Evolutionary conservation across 1,140 invertebrate species (phyloP), one percentile per base, ranked within the genome.

Genomic region (Diploscapter pachys): DNA sequence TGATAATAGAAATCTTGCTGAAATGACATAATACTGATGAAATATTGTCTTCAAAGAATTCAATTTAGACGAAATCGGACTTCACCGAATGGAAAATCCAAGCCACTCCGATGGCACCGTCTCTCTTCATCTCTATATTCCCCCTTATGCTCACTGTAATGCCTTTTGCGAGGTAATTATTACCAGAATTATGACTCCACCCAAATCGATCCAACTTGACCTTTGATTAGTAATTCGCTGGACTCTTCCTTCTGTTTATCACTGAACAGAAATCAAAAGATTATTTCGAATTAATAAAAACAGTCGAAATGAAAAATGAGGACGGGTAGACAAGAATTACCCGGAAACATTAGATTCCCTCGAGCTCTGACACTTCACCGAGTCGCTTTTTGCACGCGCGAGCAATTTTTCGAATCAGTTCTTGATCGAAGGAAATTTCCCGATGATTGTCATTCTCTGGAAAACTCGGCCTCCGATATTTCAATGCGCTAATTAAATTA

Each of bases 41-140:
- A 11, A 11, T 9, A 11, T 8, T 54, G 61, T 79, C 82, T n/a
- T 82, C 59, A 72, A 67, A n/a, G n/a, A n/a, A 5, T 3, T 6
- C 1, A 50, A 61, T 62, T 75, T 56, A 96, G 95, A 98, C 88
- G 91, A 91, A 0, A 86, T 97, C 73, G 95, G 95, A 2, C 89
- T 99, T 5, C 95, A 98, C 87, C 90, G 95, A 3, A 93, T 99
- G 68, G 94, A 96, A 88, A 99, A 99, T 86, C 89, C 91, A 0
- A 95, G 93, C 49, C 91, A 95, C 82, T 89, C 91, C 0, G 91
- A 96, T 80, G 89, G 90, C 2, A 92, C 94, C 0, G 92, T 96
- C 1, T 95, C 93, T 8, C 88, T 99, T 48, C 96, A 99, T 85
- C 89, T 99, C 0, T 99, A 99, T 87, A 93, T 92, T 80, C 96